Conservation (phyloP, 2,113 vertebrate species). For the Thunnus thynnus region DNA sequence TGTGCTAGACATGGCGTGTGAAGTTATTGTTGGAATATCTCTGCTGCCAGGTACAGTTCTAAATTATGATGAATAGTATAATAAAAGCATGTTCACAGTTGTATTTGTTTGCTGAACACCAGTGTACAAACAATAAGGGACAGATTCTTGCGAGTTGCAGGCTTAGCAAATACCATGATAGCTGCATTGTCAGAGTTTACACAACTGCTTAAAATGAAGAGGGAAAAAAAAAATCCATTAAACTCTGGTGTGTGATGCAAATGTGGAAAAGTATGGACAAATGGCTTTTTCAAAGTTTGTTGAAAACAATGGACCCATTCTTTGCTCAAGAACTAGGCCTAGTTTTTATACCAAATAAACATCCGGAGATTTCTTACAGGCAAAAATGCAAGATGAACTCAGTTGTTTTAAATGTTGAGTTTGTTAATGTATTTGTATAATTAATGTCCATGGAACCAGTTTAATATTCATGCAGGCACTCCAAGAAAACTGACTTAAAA, state of each 20-base stretch:
- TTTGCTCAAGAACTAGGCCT: not conserved
- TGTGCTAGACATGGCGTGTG: not conserved
- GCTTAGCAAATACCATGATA: not conserved
- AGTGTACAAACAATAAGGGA: not conserved
- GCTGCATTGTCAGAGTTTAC: not conserved
- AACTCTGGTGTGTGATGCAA: not conserved
- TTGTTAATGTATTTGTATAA: conserved; percentile 19
- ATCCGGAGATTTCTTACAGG: not conserved
- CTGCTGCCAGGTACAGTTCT: conserved; percentile 2
- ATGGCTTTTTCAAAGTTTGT: not conserved
- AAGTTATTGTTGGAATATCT: conserved; percentile 11
- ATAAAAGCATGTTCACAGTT: not conserved
- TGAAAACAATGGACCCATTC: not conserved
- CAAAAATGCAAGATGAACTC: not conserved
- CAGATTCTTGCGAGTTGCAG: not conserved
- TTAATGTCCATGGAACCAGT: not conserved
- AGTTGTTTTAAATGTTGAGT: not conserved
- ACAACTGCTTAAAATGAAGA: not conserved
- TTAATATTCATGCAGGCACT: conserved; percentile 9
- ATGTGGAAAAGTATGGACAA: not conserved
- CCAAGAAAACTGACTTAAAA: conserved; percentile 19
- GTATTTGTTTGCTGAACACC: not conserved
- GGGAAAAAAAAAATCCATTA: not conserved
- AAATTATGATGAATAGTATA: conserved; percentile 11
- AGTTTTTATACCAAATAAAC: not conserved